These are phyloP conservation scores for Ovis aries DNA, from an alignment of 2,113 vertebrate species.

Conservation along the genomic window DNA sequence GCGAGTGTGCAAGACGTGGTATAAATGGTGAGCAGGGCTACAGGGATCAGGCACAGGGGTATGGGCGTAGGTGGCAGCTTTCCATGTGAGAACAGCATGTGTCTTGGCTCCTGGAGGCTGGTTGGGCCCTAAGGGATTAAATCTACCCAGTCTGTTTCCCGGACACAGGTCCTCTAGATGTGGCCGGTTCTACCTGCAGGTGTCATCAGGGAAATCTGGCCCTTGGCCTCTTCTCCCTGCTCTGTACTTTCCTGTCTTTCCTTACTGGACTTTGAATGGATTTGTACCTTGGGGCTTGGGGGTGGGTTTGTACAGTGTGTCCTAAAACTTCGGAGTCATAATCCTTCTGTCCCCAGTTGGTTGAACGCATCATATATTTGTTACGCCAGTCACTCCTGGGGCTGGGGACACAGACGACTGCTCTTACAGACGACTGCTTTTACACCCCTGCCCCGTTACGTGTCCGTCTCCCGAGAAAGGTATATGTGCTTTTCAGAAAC, in stretches of 20 bases:
- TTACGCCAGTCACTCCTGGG: background rate
- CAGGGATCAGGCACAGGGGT: slow-evolving; percentile 42
- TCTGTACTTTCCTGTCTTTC: background rate
- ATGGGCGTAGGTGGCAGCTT: slow-evolving; percentile 48
- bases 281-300: background rate
- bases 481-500: background rate
- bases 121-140: background rate
- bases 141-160: background rate
- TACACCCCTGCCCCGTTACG: background rate
- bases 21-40: slow-evolving; percentile 93
- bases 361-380: background rate
- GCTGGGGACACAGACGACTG: background rate
- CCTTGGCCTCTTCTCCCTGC: background rate
- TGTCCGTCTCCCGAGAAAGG: background rate
- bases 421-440: background rate
- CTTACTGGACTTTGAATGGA: background rate
- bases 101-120: slow-evolving; percentile 2
- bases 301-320: background rate
- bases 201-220: background rate
- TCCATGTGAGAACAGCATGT: background rate
- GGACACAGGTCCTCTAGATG: background rate
- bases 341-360: background rate
- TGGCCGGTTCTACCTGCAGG: background rate
- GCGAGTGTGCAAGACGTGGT: slow-evolving; percentile 99
- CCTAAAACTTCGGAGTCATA: background rate